Conservation (phyloP, 2,888 invertebrate genomes). For the Cosmia trapezina region DNA sequence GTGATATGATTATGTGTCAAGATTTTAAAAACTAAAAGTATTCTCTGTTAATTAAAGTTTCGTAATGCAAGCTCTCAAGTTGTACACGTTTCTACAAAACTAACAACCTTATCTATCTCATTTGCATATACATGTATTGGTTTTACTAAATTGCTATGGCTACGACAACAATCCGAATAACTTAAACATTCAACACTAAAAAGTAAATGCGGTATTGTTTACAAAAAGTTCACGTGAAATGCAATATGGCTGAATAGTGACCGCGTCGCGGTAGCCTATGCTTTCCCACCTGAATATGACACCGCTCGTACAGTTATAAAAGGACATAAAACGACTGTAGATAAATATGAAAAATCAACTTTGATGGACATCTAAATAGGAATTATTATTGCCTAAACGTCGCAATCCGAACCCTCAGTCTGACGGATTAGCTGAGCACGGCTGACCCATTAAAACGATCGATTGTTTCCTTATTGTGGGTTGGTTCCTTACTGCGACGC, state of each 20-base stretch:
- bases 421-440: slow-evolving; percentile 88
- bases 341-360: slow-evolving; percentile 74
- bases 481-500: slow-evolving; percentile 72
- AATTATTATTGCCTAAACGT: slow-evolving; percentile 77
- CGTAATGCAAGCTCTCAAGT: slow-evolving; percentile 60
- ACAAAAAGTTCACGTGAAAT: slow-evolving; percentile 85
- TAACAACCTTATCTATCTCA: slow-evolving; percentile 56
- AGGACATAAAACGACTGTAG: slow-evolving; percentile 74
- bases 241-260: slow-evolving; percentile 86
- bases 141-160: slow-evolving; percentile 58
- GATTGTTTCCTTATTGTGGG: slow-evolving; percentile 89
- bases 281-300: slow-evolving; percentile 90
- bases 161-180: slow-evolving; percentile 61
- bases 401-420: slow-evolving; percentile 77
- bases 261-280: slow-evolving; percentile 89
- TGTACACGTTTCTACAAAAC: slow-evolving; percentile 47
- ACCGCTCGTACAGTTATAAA: slow-evolving; percentile 77
- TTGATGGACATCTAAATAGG: slow-evolving; percentile 75
- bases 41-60: slow-evolving; percentile 66
- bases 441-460: slow-evolving; percentile 90
- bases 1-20: slow-evolving; percentile 72
- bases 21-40: slow-evolving; percentile 49
- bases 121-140: slow-evolving; percentile 62
- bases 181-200: slow-evolving; percentile 73
- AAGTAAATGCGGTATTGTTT: slow-evolving; percentile 82